These are phyloP conservation scores for Orussus abietinus DNA, from an alignment of 1,140 invertebrate species.

Conservation along the genomic window DNA sequence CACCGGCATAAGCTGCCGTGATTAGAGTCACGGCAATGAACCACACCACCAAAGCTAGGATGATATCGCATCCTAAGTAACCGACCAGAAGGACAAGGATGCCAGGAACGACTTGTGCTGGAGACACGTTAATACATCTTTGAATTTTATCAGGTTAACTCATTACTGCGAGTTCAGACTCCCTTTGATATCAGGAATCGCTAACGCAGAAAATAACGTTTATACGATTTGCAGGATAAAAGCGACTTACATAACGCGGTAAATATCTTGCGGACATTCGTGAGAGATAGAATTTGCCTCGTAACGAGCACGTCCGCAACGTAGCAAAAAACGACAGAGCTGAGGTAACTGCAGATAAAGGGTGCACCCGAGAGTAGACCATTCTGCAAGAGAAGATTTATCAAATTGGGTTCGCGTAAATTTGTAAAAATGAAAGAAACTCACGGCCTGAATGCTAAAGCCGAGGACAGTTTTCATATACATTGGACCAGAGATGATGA, in stretches of 20 bases:
- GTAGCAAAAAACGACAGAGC: slow-evolving; percentile 68
- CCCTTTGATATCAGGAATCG: no score
- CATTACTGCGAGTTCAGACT: no score
- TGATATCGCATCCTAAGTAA: slow-evolving; percentile 62
- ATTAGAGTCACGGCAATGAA: slow-evolving; percentile 69
- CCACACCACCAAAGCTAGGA: slow-evolving; percentile 62
- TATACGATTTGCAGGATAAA: no score
- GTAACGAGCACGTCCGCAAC: slow-evolving; percentile 63
- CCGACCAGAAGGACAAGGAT: slow-evolving; percentile 62
- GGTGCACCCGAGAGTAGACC: slow-evolving; percentile 64
- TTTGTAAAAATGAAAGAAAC: slow-evolving; percentile 16
- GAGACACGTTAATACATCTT: no score
- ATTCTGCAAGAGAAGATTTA: slow-evolving; percentile 52
- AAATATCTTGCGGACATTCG: slow-evolving; percentile 66
- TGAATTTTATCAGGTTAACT: no score
- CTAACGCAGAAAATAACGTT: no score
- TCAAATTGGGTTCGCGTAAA: not conserved
- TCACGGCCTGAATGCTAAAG: slow-evolving; percentile 64
- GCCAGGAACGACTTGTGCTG: slow-evolving; percentile 68
- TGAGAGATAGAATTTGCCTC: slow-evolving; percentile 58
- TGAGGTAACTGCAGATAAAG: slow-evolving; percentile 67
- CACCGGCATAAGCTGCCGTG: slow-evolving; percentile 69
- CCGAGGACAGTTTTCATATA: slow-evolving; percentile 69
- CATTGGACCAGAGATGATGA: slow-evolving; percentile 67
- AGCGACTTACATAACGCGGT: slow-evolving; percentile 62